Conservation (phyloP, 1,140 invertebrate species). For the Lucilia cuprina region DNA sequence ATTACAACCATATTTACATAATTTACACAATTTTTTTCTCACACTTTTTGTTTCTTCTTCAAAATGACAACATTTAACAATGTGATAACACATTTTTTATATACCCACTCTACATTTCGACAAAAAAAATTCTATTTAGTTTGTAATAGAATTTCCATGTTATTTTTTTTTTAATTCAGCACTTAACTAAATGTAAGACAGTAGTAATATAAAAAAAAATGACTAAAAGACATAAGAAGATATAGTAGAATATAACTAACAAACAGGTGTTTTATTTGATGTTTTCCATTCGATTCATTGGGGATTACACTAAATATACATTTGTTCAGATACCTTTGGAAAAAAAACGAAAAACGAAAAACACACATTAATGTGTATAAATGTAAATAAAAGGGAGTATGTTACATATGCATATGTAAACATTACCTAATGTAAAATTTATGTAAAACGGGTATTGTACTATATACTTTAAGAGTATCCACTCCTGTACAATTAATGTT, state of each 20-base stretch:
- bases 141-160: neutral
- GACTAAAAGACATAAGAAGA: neutral
- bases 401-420: neutral
- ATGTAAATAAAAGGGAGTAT: neutral
- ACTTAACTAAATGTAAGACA: neutral
- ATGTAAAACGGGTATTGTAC: neutral
- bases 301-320: constrained; percentile 10
- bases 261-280: neutral
- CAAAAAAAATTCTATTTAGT: neutral
- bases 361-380: neutral
- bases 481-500: neutral
- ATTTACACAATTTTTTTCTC: neutral
- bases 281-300: neutral
- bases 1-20: neutral
- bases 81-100: neutral
- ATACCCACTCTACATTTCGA: neutral
- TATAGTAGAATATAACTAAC: neutral
- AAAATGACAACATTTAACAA: too few relatives aligned
- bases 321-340: neutral
- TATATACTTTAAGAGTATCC: neutral
- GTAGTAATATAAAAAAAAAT: neutral
- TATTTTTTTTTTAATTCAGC: neutral
- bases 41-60: neutral
- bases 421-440: constrained; percentile 6
- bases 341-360: neutral